A percentile compares a stretch with the other conserved stretches of the same genome.
These are phyloP conservation scores for Iselma pallidipennis DNA, from an alignment of 2,888 invertebrate genomes.

Conservation along the genomic window DNA sequence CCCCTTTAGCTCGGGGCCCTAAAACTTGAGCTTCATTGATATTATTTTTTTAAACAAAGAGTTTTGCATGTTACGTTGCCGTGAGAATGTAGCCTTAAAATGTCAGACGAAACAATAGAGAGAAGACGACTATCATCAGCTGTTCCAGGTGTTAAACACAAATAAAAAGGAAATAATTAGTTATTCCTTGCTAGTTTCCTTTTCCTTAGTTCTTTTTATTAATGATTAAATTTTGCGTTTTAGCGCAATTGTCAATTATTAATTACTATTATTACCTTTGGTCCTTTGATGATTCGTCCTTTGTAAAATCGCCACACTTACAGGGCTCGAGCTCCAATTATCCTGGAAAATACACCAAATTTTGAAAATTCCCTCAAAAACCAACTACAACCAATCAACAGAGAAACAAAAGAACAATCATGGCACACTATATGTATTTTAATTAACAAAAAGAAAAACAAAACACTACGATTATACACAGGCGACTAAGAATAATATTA, in stretches of 20 bases:
- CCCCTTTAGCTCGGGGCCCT: no score
- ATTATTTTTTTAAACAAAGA: conserved; percentile 30
- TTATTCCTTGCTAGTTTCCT: not conserved
- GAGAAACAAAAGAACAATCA: not conserved
- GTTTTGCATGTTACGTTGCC: conserved; percentile 27
- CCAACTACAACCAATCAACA: not conserved
- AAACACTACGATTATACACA: no score
- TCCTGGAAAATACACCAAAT: not conserved
- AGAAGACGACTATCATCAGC: conserved; percentile 14
- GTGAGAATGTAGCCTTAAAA: conserved; percentile 20
- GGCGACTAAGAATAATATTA: no score
- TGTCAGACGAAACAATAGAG: conserved; percentile 23
- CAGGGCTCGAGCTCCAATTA: not conserved
- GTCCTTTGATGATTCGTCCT: not conserved
- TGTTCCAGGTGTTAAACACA: conserved; percentile 19
- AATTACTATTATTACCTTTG: no score
- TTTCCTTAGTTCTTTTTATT: not conserved
- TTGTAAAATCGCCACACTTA: not conserved
- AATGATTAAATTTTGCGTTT: not conserved
- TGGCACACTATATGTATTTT: not conserved
- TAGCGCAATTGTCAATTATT: no score
- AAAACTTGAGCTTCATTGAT: no score
- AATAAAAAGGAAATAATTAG: not conserved
- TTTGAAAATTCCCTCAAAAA: not conserved
- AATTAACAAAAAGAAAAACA: not conserved